Evolutionary conservation across 2,888 invertebrate species (phyloP).

Genomic region (Patella depressa): DNA sequence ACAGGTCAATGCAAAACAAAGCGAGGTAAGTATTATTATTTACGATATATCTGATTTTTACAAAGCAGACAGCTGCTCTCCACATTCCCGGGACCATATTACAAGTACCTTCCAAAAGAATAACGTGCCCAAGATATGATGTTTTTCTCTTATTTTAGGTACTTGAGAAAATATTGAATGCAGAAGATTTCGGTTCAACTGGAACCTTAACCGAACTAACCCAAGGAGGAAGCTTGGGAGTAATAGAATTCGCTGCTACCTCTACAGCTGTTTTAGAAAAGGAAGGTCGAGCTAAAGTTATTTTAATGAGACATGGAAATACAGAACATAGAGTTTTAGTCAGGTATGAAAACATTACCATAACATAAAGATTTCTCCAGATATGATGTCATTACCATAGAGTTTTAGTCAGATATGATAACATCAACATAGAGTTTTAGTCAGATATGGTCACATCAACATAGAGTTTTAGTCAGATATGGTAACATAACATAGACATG

Average conservation of each 20-base stretch:
- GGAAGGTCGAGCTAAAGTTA: constrained; percentile 68
- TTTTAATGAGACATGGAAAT: constrained; percentile 74
- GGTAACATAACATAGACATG: not conserved
- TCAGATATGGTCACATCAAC: not conserved
- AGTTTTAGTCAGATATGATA: constrained; percentile 71
- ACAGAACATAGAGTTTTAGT: constrained; percentile 71
- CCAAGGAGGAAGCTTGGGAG: constrained; percentile 70
- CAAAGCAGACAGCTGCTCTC: not conserved
- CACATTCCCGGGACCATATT: not conserved
- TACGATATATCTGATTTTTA: not conserved
- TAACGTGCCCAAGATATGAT: not conserved
- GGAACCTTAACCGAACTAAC: constrained; percentile 43
- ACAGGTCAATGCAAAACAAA: constrained; percentile 44
- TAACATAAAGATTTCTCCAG: not conserved
- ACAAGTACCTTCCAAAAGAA: not conserved
- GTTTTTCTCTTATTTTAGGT: constrained; percentile 31
- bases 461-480: not conserved
- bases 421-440: not conserved
- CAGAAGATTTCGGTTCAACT: constrained; percentile 42
- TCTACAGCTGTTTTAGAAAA: constrained; percentile 75
- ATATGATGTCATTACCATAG: constrained; percentile 28
- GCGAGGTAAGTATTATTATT: constrained; percentile 40
- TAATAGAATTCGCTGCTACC: constrained; percentile 75
- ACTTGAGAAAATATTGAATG: constrained; percentile 41
- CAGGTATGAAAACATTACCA: constrained; percentile 61